Base-by-base conservation (phyloP, 2,888 invertebrate species). In the Belgica antarctica region DNA sequence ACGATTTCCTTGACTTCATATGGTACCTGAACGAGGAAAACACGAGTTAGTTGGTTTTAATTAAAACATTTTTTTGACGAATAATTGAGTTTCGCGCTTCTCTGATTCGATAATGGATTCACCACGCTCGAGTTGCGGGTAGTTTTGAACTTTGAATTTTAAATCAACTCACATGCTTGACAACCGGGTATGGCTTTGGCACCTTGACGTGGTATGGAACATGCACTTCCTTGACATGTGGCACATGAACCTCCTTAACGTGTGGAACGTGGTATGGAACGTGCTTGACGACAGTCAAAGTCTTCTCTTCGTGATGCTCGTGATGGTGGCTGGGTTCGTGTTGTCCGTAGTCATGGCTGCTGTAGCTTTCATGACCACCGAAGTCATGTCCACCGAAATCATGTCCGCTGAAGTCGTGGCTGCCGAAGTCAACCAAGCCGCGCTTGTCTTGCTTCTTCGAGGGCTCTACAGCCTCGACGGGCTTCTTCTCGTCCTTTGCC, bases 1-100 rank as follows among this genome's bases (percentile, higher is more conserved):
- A 91, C 87, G 81, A 85, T 85, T 79, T 89, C 89, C 82, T 89
- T 89, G 73, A 90, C 89, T 75, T 88, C 88, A 76, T 86, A 85
- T 47, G 89, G 89, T 74, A 86, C 68, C 68, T 68, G 12, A 28
- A 8, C 10, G 19, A 25, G 25, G 27, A 59, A n/a, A 22, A 52
- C 15, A 34, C 7, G 46, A 46, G 34, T 8, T 7, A 46, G 4
- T 46, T 46, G 3, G 12, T 46, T n/a, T 4, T 22, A 22, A 34
- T 7, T 27, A 8, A 22, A 17, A 24, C 12, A 61, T 7, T 34
- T 10, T 17, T n/a, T n/a, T 62, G 8, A 17, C 28, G 12, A 25
- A 61, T n/a, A 19, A 28, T 76, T 76, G n/a, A n/a, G n/a, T n/a
- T n/a, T n/a, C n/a, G n/a, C n/a, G n/a, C n/a, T n/a, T n/a, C n/a